phyloP scores from a whole-genome alignment of 2,797 vertebrate genomes.

The Miichthys miiuy region DNA sequence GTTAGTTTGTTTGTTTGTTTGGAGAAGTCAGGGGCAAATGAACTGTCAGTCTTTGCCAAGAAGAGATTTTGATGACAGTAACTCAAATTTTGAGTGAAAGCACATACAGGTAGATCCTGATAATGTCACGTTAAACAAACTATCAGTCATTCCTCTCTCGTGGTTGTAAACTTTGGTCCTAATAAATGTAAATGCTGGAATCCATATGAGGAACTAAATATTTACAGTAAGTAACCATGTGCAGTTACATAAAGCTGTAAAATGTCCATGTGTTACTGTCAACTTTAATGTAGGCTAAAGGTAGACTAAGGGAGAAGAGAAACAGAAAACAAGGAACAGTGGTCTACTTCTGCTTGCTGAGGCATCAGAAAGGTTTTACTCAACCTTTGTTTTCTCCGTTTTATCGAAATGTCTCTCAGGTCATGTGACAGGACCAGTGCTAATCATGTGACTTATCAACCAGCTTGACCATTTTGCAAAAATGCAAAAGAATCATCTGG shows the following conservation, averaged over 20 bases:
- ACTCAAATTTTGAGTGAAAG: not conserved
- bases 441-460: slow-evolving; percentile 71
- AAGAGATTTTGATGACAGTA: not conserved
- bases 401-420: slow-evolving; percentile 14
- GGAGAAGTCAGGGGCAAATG: not conserved
- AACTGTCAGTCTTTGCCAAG: not conserved
- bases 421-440: slow-evolving; percentile 60
- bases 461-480: slow-evolving; percentile 33
- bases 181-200: not conserved
- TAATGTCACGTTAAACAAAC: not conserved
- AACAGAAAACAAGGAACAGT: slow-evolving; percentile 64
- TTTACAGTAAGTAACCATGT: not conserved
- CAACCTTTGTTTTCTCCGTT: slow-evolving; percentile 33
- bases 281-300: not conserved
- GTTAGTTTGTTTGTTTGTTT: slow-evolving; percentile 2
- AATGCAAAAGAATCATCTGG: slow-evolving; percentile 1
- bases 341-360: slow-evolving; percentile 50
- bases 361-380: slow-evolving; percentile 42
- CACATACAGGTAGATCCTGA: not conserved
- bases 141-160: not conserved
- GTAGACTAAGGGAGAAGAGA: slow-evolving; percentile 51
- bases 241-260: not conserved
- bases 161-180: not conserved
- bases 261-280: not conserved
- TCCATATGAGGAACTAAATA: not conserved